Conservation (phyloP, 1,140 invertebrate species). For the Diprion similis region DNA sequence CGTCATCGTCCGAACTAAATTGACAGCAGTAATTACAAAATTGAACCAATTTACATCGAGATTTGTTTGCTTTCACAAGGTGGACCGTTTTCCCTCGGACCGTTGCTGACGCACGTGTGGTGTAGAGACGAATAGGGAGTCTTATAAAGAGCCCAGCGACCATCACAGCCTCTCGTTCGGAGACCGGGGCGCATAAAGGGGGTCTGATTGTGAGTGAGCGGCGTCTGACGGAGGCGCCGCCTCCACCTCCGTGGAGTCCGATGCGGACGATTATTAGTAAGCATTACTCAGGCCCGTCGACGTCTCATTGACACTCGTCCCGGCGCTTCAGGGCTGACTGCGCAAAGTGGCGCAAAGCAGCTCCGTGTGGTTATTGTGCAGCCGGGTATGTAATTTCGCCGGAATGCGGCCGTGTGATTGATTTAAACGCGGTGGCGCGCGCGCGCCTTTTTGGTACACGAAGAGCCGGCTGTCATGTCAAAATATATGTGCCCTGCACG, state of each 20-base stretch:
- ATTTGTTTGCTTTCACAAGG: too few relatives aligned
- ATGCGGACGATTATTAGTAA: background rate
- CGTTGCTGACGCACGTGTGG: too few relatives aligned
- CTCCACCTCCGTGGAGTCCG: background rate
- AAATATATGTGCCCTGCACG: background rate
- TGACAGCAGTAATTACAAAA: too few relatives aligned
- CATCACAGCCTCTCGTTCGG: too few relatives aligned
- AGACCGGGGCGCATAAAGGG: too few relatives aligned
- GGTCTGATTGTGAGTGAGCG: too few relatives aligned
- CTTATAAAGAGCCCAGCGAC: too few relatives aligned
- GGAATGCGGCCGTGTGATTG: slow-evolving; percentile 7
- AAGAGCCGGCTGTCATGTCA: slow-evolving; percentile 16
- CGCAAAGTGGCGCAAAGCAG: background rate
- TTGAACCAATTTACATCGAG: too few relatives aligned
- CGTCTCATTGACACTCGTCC: background rate
- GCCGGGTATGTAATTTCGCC: background rate
- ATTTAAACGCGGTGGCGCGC: slow-evolving; percentile 11
- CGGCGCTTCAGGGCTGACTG: background rate
- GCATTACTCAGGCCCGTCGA: background rate
- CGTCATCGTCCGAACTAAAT: too few relatives aligned
- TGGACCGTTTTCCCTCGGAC: too few relatives aligned
- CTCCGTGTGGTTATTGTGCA: background rate
- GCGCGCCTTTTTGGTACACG: background rate
- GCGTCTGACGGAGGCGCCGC: background rate
- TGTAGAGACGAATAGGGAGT: too few relatives aligned